phyloP scores from a whole-genome alignment of 2,888 invertebrate species.

The Folsomia candida region DNA sequence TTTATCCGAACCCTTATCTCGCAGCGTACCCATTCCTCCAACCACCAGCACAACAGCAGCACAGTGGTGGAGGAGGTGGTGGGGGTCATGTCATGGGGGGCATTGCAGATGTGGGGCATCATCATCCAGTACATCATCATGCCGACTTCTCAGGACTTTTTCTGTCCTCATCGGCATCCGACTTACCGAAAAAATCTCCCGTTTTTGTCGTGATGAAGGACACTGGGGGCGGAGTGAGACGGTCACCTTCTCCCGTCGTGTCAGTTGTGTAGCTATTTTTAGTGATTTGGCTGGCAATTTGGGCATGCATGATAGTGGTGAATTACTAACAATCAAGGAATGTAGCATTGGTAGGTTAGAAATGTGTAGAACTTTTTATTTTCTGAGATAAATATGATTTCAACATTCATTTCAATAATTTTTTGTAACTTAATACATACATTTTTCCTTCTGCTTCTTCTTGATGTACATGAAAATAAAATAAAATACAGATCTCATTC shows the following conservation, averaged over 20 bases:
- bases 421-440: too few species aligned
- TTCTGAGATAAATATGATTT: too few species aligned
- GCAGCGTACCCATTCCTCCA: slow-evolving; percentile 40
- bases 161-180: slow-evolving; percentile 7
- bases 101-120: slow-evolving; percentile 10
- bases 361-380: too few species aligned
- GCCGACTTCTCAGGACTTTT: slow-evolving; percentile 29
- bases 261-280: slow-evolving; percentile 46
- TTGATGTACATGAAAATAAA: too few species aligned
- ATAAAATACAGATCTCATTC: too few species aligned
- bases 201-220: slow-evolving; percentile 46
- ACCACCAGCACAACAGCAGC: slow-evolving; percentile 17
- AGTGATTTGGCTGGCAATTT: too few species aligned
- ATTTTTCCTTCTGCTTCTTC: too few species aligned
- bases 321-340: too few species aligned
- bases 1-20: slow-evolving; percentile 44
- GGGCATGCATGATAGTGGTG: too few species aligned
- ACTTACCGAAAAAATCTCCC: slow-evolving; percentile 48
- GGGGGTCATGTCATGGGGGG: not conserved
- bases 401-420: too few species aligned
- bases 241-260: slow-evolving; percentile 46
- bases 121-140: slow-evolving; percentile 26
- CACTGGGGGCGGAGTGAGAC: slow-evolving; percentile 21
- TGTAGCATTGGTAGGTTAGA: too few species aligned
- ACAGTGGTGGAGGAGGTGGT: not conserved